Percentiles rank a stretch among this genome's conserved stretches.
These are phyloP conservation scores for Cladopsammia gracilis DNA, from an alignment of 64 coral and sea anemone species.

Conservation along the genomic window DNA sequence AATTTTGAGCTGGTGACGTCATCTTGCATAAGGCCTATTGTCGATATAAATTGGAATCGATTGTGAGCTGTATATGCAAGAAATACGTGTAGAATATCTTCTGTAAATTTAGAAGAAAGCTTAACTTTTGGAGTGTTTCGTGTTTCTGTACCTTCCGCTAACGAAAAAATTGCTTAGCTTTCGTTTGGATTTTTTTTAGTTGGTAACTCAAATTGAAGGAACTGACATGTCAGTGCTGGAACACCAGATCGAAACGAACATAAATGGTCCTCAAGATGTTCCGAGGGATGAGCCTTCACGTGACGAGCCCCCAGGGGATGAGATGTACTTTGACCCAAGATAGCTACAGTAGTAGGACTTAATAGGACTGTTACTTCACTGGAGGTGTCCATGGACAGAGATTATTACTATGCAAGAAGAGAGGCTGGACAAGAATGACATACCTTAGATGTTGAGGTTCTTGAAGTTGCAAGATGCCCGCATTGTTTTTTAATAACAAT, in stretches of 20 bases:
- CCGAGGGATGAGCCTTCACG: neutral
- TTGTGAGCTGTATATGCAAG: neutral
- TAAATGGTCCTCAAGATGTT: neutral
- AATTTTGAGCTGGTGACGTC: too few relatives aligned
- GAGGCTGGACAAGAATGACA: too few relatives aligned
- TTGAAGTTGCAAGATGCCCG: too few relatives aligned
- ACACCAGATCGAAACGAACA: constrained; percentile 34
- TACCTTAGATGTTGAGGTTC: too few relatives aligned
- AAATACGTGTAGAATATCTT: neutral
- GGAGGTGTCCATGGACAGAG: neutral
- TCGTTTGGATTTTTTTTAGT: neutral
- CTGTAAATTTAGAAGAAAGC: too few relatives aligned
- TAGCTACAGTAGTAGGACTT: neutral
- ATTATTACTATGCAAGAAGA: too few relatives aligned
- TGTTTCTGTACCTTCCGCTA: neutral
- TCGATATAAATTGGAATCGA: too few relatives aligned
- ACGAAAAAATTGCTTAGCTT: neutral
- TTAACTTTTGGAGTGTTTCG: neutral
- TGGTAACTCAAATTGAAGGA: constrained; percentile 30
- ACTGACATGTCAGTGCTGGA: constrained; percentile 10
- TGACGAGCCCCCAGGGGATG: neutral
- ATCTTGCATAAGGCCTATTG: too few relatives aligned
- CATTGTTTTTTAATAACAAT: too few relatives aligned
- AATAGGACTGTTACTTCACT: neutral
- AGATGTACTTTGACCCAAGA: constrained; percentile 22